Percentiles rank a stretch among this genome's conserved stretches.
phyloP scores from a whole-genome alignment of 1,140 invertebrate species.

The Proctacanthus coquilletti region DNA sequence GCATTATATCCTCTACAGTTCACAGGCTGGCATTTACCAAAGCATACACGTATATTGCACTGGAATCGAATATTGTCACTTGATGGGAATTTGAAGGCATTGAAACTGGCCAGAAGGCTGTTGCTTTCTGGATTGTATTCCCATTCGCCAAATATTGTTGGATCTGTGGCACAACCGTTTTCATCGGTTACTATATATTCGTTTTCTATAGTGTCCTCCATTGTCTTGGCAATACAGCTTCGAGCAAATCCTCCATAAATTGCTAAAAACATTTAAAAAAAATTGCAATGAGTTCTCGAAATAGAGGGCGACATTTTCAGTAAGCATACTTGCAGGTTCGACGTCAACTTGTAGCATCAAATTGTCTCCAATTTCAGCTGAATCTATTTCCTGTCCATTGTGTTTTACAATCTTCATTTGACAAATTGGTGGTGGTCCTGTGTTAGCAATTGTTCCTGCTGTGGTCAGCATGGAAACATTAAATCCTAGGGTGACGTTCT shows the following conservation, averaged over 20 bases:
- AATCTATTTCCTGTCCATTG: constrained; percentile 72
- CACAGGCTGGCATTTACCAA: constrained; percentile 87
- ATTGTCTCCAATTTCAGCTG: constrained; percentile 85
- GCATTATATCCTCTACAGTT: constrained; percentile 84
- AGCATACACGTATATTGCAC: constrained; percentile 89
- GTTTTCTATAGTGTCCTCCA: constrained; percentile 75
- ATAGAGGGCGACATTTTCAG: background rate
- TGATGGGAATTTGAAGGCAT: constrained; percentile 91
- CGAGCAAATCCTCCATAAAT: constrained; percentile 90
- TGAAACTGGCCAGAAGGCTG: constrained; percentile 71
- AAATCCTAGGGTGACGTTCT: constrained; percentile 83
- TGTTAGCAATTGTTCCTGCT: constrained; percentile 87
- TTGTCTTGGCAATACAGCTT: constrained; percentile 83
- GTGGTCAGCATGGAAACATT: constrained; percentile 92
- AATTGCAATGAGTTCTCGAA: background rate
- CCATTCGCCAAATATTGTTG: constrained; percentile 86
- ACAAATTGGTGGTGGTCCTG: constrained; percentile 83
- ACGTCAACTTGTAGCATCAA: constrained; percentile 82
- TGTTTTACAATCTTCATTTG: constrained; percentile 81
- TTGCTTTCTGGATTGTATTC: constrained; percentile 69
- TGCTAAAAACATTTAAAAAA: constrained; percentile 35
- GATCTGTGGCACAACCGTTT: constrained; percentile 84
- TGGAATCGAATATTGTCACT: constrained; percentile 91
- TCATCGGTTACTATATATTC: constrained; percentile 87
- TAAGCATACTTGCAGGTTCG: constrained; percentile 65